Base-by-base conservation (phyloP, 2,888 invertebrate species). In the Hoplodrina blanda region DNA sequence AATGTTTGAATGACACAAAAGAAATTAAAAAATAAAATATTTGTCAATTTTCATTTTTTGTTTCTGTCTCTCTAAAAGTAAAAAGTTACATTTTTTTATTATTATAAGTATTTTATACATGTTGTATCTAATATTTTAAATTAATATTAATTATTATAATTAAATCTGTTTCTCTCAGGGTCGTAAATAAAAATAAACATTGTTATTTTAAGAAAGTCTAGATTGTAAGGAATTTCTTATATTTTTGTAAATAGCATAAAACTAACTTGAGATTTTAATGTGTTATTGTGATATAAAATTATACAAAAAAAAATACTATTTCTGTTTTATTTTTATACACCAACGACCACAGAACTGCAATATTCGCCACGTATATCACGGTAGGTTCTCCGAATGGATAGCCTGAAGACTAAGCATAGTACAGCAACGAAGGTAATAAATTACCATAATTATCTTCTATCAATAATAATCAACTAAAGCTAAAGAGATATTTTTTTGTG, bases 181-280 rank as follows among this genome's bases (percentile, higher is more conserved):
- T 83, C 41, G 57, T 54, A 63, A 41, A 46, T 52, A 63, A 67
- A 55, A 11, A 52, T n/a, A 52, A 41, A 60, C 30, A 33, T 60
- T 41, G 15, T 44, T 41, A 54, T 44, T 49, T 62, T 61, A 44
- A 55, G 53, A 30, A 65, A 76, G 25, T 19, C 1, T 67, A 69
- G 64, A 56, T 25, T 41, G 6, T 72, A 70, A 80, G 73, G 68
- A 73, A 73, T 77, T 71, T 75, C 72, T n/a, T 81, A 80, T 67
- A 68, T 73, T 77, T 78, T 78, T 84, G 84, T 85, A 86, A 81
- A 76, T 84, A 83, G 75, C 75, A 76, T 68, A 41, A 41, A 66
- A 84, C 78, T 84, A 83, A 81, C 79, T 71, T 69, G 77, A 85
- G 65, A 79, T 81, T 84, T 80, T 67, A 73, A 53, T 37, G 68